Evolutionary conservation across 2,797 vertebrate species (phyloP).

Genomic region (Apogon talboti): DNA sequence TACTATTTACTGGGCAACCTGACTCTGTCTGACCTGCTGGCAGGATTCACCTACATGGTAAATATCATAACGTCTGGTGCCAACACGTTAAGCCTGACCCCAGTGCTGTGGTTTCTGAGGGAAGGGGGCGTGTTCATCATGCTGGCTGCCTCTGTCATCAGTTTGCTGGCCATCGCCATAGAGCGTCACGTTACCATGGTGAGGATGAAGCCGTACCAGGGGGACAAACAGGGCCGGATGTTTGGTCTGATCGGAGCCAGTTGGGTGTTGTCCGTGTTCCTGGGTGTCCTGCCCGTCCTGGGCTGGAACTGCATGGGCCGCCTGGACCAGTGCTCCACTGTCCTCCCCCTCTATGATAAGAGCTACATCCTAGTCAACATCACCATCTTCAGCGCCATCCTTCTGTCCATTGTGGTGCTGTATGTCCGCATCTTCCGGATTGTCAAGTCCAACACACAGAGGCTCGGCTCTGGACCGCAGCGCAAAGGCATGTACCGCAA

Average conservation of each 20-base stretch:
- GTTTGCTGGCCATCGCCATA: conserved; percentile 91
- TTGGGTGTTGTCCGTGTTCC: conserved; percentile 86
- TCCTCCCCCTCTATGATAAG: conserved; percentile 91
- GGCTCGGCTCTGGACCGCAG: conserved; percentile 65
- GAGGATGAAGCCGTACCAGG: conserved; percentile 88
- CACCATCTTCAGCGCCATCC: conserved; percentile 84
- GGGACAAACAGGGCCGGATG: conserved; percentile 87
- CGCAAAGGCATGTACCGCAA: conserved; percentile 80
- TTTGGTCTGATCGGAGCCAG: conserved; percentile 86
- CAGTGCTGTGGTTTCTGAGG: conserved; percentile 88
- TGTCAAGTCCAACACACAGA: conserved; percentile 87
- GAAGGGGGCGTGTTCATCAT: conserved; percentile 91
- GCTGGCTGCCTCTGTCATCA: conserved; percentile 89
- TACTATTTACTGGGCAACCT: conserved; percentile 91
- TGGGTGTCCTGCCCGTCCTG: conserved; percentile 88
- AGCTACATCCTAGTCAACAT: conserved; percentile 91
- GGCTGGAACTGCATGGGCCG: conserved; percentile 91
- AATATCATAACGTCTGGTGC: conserved; percentile 90
- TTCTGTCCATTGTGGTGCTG: conserved; percentile 88
- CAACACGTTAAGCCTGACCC: conserved; percentile 88
- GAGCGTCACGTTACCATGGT: conserved; percentile 94
- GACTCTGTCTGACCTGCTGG: conserved; percentile 90
- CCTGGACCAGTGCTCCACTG: conserved; percentile 87
- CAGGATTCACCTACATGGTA: conserved; percentile 90
- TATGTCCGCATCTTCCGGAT: conserved; percentile 90